Evolutionary conservation across 2,797 vertebrate genomes (phyloP).

Genomic region (Petrocephalus sullivani): DNA sequence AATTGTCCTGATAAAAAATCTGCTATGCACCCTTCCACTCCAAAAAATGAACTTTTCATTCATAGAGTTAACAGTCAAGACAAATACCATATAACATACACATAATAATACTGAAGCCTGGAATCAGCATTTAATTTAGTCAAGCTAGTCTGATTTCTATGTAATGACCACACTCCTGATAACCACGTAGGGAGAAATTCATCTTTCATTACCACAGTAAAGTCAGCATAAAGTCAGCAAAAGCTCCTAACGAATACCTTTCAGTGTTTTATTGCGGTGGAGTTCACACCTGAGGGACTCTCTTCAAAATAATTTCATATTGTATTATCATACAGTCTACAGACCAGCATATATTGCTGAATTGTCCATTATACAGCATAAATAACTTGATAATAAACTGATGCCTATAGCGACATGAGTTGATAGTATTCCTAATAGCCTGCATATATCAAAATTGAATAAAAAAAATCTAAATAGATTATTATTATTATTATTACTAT

Average conservation of each 20-base stretch:
- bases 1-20: not conserved
- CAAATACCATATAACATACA: not conserved
- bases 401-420: not conserved
- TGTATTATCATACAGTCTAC: not conserved
- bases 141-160: not conserved
- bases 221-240: not conserved
- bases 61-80: conserved; percentile 11
- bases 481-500: not conserved
- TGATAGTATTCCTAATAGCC: not conserved
- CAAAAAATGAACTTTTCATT: conserved; percentile 35
- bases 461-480: not conserved
- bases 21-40: conserved; percentile 18
- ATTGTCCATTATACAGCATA: not conserved
- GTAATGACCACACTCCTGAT: not conserved
- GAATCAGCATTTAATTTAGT: no score
- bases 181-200: not conserved
- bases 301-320: not conserved
- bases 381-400: not conserved
- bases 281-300: not conserved
- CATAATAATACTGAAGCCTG: no score
- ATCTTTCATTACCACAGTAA: not conserved
- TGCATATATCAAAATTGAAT: no score
- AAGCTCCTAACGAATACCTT: not conserved
- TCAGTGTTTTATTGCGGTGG: not conserved
- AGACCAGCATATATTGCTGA: not conserved